Percentiles rank a stretch among this genome's conserved stretches.
Conservation (phyloP, 2,113 vertebrate genomes). For the Zosterops lateralis region DNA sequence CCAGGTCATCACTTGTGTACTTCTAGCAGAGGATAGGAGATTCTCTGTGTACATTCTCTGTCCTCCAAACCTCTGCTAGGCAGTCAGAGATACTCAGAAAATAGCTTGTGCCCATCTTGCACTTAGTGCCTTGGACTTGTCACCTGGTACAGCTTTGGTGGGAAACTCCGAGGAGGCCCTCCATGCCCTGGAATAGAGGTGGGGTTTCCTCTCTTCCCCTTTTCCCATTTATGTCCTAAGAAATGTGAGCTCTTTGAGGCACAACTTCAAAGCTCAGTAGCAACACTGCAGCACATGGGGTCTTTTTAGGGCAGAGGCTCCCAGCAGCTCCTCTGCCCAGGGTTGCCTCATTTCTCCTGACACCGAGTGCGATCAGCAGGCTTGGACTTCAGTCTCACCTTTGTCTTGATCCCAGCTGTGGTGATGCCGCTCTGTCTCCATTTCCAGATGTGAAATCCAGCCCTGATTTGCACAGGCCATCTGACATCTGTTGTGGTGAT, state of each 20-base stretch:
- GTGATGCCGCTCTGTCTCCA: background rate
- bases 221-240: background rate
- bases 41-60: background rate
- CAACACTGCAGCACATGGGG: accelerated
- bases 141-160: background rate
- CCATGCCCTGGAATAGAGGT: background rate
- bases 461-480: background rate
- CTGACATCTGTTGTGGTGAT: slow-evolving; percentile 10
- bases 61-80: background rate
- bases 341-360: background rate
- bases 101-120: background rate
- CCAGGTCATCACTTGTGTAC: background rate
- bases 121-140: background rate
- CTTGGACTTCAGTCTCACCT: background rate
- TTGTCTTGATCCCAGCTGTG: background rate
- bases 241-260: background rate
- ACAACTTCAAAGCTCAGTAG: background rate
- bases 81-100: background rate
- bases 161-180: background rate
- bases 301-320: background rate
- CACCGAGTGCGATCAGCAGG: background rate
- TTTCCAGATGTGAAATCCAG: slow-evolving; percentile 37
- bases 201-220: background rate
- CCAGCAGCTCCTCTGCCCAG: background rate
- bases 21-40: background rate